Evolutionary conservation across 2,113 vertebrate genomes (phyloP).

Genomic region (Capra hircus): DNA sequence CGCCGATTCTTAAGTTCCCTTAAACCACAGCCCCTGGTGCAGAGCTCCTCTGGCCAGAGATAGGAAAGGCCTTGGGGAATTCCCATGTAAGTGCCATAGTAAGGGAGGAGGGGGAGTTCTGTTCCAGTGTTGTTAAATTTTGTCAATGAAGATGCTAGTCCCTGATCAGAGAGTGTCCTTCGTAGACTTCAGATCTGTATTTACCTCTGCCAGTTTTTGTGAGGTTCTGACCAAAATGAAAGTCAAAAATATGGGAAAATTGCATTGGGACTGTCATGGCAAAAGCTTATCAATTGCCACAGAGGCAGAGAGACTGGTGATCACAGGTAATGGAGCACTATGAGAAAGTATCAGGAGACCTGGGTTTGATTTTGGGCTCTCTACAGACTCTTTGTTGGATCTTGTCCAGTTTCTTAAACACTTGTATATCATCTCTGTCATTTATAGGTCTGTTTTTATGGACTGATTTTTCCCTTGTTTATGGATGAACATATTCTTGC

Average conservation of each 20-base stretch:
- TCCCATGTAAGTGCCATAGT: neutral
- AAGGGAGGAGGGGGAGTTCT: neutral
- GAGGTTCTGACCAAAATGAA: neutral
- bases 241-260: neutral
- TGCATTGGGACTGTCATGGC: neutral
- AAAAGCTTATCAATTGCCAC: neutral
- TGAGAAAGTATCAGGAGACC: neutral
- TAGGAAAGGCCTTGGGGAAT: neutral
- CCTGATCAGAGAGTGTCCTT: neutral
- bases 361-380: neutral
- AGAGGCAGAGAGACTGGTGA: neutral
- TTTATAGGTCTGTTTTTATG: constrained; percentile 25
- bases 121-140: neutral
- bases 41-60: neutral
- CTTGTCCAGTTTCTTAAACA: neutral
- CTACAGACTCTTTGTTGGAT: neutral
- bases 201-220: neutral
- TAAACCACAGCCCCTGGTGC: neutral
- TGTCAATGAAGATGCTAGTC: neutral
- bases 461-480: constrained; percentile 31
- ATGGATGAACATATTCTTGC: neutral
- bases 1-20: neutral
- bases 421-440: neutral
- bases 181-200: neutral
- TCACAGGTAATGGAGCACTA: neutral